phyloP scores from a whole-genome alignment of 2,888 invertebrate genomes.

The Margaritifera margaritifera region DNA sequence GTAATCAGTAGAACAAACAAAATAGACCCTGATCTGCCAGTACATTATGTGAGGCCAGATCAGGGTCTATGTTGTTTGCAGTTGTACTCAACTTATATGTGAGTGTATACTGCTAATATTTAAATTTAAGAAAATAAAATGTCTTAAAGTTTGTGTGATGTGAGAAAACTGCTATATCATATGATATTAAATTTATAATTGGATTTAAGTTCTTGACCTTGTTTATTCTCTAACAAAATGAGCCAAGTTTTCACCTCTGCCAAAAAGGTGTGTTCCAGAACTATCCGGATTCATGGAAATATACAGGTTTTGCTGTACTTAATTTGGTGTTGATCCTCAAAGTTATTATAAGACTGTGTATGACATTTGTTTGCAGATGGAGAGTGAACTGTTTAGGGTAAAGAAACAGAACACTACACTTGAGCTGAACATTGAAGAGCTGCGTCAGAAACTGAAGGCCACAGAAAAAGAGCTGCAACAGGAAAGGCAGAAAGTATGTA shows the following conservation, averaged over 20 bases:
- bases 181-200: no score
- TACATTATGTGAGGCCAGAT: no score
- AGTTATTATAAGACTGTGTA: neutral
- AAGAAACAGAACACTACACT: constrained; percentile 82
- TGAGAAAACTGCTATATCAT: neutral
- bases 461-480: constrained; percentile 81
- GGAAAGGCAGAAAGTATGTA: constrained; percentile 75
- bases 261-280: neutral
- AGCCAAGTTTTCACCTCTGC: no score
- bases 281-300: neutral
- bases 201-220: no score
- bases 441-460: constrained; percentile 83
- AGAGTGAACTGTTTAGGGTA: constrained; percentile 84
- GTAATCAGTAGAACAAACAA: no score
- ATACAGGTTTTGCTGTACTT: neutral
- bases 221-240: no score
- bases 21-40: no score
- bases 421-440: constrained; percentile 83
- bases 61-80: neutral
- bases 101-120: neutral
- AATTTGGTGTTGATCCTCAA: neutral
- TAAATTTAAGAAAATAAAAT: neutral
- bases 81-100: no score
- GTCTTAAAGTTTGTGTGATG: neutral
- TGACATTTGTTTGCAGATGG: constrained; percentile 76